phyloP scores from a whole-genome alignment of 2,888 invertebrate genomes.

The Amphipoea lucens region DNA sequence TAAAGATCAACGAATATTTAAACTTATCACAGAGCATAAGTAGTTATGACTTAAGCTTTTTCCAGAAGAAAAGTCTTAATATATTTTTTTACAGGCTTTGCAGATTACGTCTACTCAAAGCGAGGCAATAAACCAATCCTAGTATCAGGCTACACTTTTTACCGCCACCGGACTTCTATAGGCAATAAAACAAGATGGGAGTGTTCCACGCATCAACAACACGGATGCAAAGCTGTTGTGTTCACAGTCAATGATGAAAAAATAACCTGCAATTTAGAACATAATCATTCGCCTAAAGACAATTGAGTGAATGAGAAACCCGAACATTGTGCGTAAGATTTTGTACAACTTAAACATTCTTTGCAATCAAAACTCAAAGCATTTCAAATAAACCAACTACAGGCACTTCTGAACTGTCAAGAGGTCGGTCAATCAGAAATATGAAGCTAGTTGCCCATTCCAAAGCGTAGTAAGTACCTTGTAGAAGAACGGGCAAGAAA shows the following conservation, averaged over 20 bases:
- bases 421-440: too few relatives aligned
- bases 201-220: constrained; percentile 32
- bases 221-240: constrained; percentile 43
- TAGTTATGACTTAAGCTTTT: not conserved
- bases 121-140: constrained; percentile 39
- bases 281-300: constrained; percentile 29
- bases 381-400: too few relatives aligned
- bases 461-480: too few relatives aligned
- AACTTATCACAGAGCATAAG: not conserved
- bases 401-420: too few relatives aligned
- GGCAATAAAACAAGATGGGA: constrained; percentile 28
- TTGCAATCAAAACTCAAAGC: too few relatives aligned
- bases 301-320: constrained; percentile 39
- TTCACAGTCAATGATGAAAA: constrained; percentile 26
- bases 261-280: constrained; percentile 26
- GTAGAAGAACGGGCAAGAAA: not conserved
- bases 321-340: not conserved
- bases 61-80: not conserved
- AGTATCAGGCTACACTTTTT: constrained; percentile 35
- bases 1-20: not conserved
- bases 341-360: too few relatives aligned
- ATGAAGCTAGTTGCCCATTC: too few relatives aligned
- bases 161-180: constrained; percentile 19
- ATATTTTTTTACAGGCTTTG: constrained; percentile 10
- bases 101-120: constrained; percentile 39